Evolutionary conservation across 2,797 vertebrate genomes (phyloP).

Genomic region (Acrossocheilus wenchowensis): DNA sequence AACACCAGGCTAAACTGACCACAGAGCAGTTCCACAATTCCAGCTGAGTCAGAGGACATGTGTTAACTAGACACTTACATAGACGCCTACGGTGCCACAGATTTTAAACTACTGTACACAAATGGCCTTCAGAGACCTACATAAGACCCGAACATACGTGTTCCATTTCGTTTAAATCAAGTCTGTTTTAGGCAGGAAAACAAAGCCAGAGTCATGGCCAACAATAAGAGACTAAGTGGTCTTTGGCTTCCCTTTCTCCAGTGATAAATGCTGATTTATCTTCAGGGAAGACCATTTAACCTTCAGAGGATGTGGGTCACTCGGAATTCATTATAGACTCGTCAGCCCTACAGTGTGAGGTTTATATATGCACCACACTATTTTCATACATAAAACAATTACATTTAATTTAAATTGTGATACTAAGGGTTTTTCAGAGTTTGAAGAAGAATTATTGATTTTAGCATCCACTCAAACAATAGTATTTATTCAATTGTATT

Average conservation of each 20-base stretch:
- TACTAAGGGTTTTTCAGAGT: neutral
- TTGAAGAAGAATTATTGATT: neutral
- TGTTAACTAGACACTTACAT: slow-evolving; percentile 8
- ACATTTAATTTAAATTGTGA: neutral
- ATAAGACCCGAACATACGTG: neutral
- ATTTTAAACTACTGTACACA: neutral
- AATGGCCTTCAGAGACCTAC: neutral
- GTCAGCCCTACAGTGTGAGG: slow-evolving; percentile 70
- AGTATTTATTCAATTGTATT: neutral
- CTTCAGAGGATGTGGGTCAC: slow-evolving; percentile 55
- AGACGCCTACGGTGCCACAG: neutral
- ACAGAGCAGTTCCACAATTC: slow-evolving; percentile 62
- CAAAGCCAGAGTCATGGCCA: neutral
- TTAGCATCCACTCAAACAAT: neutral
- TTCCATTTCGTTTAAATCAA: neutral
- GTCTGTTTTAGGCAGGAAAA: slow-evolving; percentile 31
- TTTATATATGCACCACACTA: neutral
- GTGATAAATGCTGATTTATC: slow-evolving; percentile 59
- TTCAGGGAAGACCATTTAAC: slow-evolving; percentile 68
- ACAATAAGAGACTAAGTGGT: slow-evolving; percentile 14
- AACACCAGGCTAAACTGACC: slow-evolving; percentile 58
- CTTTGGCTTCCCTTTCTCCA: slow-evolving; percentile 42
- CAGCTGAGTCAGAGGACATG: slow-evolving; percentile 62
- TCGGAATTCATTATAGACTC: slow-evolving; percentile 58
- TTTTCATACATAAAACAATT: neutral